phyloP scores from a whole-genome alignment of 2,797 vertebrate genomes.

The Clarias platycephalus region DNA sequence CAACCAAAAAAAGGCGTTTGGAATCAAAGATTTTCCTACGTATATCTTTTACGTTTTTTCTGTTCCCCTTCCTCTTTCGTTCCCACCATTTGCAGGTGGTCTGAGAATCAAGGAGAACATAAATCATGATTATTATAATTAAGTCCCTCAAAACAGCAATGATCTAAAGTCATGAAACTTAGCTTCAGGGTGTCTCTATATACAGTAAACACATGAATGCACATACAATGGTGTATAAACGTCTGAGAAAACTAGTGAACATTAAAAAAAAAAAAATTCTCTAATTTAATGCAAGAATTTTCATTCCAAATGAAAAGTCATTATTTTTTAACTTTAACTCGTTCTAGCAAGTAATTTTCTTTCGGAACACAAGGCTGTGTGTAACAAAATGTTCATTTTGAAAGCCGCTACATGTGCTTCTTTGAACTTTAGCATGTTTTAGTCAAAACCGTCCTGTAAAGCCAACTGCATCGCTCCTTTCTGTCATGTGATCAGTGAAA shows the following conservation, averaged over 20 bases:
- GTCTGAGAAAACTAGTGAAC: background rate
- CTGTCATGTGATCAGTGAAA: too few species aligned
- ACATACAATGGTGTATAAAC: background rate
- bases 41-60: background rate
- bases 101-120: background rate
- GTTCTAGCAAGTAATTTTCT: too few species aligned
- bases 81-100: constrained; percentile 5
- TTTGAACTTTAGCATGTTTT: too few species aligned
- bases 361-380: too few species aligned
- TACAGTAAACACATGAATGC: background rate
- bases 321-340: too few species aligned
- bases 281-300: background rate
- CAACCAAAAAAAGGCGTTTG: background rate
- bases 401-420: too few species aligned
- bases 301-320: background rate
- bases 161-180: background rate
- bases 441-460: too few species aligned
- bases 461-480: too few species aligned
- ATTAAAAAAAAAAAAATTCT: too few species aligned
- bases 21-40: background rate
- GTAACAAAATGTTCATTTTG: too few species aligned
- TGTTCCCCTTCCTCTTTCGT: background rate
- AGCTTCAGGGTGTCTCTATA: background rate
- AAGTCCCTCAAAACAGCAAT: constrained; percentile 6
- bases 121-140: background rate